phyloP scores from a whole-genome alignment of 2,888 invertebrate species.

The Amphipoea oculea region DNA sequence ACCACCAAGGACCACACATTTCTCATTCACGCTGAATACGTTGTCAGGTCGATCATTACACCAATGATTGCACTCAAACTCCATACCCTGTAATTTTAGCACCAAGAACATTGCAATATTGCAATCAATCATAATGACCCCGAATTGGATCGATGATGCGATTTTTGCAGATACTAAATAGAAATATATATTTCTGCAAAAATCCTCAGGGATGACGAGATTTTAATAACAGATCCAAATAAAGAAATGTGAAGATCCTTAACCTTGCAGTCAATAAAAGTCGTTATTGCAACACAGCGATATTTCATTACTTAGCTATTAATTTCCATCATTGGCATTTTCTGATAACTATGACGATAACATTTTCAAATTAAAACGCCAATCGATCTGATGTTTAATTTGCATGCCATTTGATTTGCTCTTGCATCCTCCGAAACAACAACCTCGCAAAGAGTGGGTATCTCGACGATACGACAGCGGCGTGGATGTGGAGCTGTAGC shows the following conservation, averaged over 20 bases:
- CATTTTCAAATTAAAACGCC: constrained; percentile 33
- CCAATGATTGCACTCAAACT: neutral
- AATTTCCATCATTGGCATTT: constrained; percentile 22
- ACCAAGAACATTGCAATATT: constrained; percentile 12
- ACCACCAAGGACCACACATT: no score
- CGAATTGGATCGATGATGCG: constrained; percentile 1
- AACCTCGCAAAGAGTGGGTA: neutral
- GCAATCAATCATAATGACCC: constrained; percentile 22
- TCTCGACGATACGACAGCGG: neutral
- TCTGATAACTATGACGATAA: constrained; percentile 16
- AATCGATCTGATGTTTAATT: constrained; percentile 23
- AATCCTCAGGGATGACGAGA: constrained; percentile 17
- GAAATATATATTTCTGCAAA: constrained; percentile 9
- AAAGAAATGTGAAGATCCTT: neutral
- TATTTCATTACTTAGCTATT: constrained; percentile 8
- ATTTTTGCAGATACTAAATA: constrained; percentile 8
- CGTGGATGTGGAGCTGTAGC: neutral
- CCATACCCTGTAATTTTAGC: constrained; percentile 11
- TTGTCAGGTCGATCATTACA: constrained; percentile 13
- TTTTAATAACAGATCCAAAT: neutral
- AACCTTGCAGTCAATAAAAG: neutral
- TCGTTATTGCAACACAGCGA: constrained; percentile 6
- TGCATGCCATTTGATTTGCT: constrained; percentile 9
- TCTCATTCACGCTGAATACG: no score
- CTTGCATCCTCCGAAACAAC: neutral